Evolutionary conservation across 2,797 vertebrate species (phyloP).

Genomic region (Argyrosomus regius): DNA sequence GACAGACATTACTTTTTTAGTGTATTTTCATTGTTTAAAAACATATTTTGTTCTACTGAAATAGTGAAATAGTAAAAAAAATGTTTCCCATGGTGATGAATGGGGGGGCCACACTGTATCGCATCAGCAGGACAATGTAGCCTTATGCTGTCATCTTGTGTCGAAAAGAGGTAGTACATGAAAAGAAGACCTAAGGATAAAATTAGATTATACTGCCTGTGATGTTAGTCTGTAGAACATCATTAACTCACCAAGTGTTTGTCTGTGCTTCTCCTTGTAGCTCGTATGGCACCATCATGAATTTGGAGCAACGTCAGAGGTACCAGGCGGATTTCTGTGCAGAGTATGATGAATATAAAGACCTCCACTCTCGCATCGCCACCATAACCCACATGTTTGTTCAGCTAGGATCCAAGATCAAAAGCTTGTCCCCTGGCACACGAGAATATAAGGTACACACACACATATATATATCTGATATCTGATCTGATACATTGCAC

Average conservation of each 20-base stretch:
- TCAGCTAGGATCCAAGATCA: slow-evolving; percentile 89
- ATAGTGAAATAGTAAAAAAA: background rate
- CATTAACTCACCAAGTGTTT: background rate
- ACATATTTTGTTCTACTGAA: background rate
- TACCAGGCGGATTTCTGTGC: slow-evolving; percentile 90
- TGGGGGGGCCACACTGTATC: background rate
- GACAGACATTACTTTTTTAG: background rate
- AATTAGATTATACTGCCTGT: background rate
- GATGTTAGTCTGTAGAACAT: background rate
- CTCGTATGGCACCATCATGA: slow-evolving; percentile 81
- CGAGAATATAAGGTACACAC: slow-evolving; percentile 85
- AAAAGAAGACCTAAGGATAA: background rate
- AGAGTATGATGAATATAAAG: slow-evolving; percentile 88
- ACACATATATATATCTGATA: background rate
- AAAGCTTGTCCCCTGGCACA: slow-evolving; percentile 85
- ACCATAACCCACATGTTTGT: slow-evolving; percentile 87
- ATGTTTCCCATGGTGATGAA: background rate
- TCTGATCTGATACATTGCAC: background rate
- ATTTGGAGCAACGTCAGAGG: slow-evolving; percentile 82
- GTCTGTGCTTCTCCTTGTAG: slow-evolving; percentile 67
- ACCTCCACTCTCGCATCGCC: slow-evolving; percentile 86
- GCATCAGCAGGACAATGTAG: background rate
- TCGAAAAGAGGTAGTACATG: slow-evolving; percentile 31
- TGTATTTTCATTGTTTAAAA: background rate
- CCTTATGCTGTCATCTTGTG: slow-evolving; percentile 70